These are phyloP conservation scores for Amyelois transitella DNA, from an alignment of 1,140 invertebrate species.

Conservation along the genomic window DNA sequence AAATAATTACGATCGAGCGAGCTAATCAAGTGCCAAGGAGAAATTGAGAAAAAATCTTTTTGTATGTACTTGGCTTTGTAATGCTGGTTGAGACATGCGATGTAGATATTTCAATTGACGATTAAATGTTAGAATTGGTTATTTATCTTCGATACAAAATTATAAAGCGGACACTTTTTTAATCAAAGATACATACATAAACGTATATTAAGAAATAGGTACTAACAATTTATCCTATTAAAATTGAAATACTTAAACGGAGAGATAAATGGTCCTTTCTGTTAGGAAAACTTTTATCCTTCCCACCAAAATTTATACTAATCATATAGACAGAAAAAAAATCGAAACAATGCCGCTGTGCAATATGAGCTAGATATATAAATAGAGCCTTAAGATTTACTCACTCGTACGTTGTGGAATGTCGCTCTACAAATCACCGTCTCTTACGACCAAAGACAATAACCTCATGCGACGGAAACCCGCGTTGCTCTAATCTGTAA, in stretches of 20 bases:
- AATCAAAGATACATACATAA: not conserved
- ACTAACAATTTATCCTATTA: not conserved
- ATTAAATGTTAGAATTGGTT: not conserved
- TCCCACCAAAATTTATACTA: not conserved
- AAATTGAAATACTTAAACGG: not conserved
- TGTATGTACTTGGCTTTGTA: not conserved
- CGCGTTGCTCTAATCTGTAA: not conserved
- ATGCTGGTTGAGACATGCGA: not conserved
- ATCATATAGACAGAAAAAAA: not conserved
- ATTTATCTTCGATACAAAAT: not conserved
- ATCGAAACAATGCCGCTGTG: not conserved
- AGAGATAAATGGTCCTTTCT: not conserved
- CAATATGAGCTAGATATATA: slow-evolving; percentile 19
- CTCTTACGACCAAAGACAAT: slow-evolving; percentile 23
- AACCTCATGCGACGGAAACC: too few relatives aligned
- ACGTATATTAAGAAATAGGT: not conserved
- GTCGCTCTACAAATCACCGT: slow-evolving; percentile 49
- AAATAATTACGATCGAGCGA: slow-evolving; percentile 60
- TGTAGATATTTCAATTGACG: not conserved
- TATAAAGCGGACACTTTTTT: not conserved
- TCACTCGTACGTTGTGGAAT: slow-evolving; percentile 45
- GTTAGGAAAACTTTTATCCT: not conserved
- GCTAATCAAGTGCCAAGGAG: slow-evolving; percentile 56
- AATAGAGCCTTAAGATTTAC: slow-evolving; percentile 48
- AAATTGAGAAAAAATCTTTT: slow-evolving; percentile 46